These are phyloP conservation scores for Daboia siamensis DNA, from an alignment of 2,113 vertebrate genomes.

Conservation along the genomic window DNA sequence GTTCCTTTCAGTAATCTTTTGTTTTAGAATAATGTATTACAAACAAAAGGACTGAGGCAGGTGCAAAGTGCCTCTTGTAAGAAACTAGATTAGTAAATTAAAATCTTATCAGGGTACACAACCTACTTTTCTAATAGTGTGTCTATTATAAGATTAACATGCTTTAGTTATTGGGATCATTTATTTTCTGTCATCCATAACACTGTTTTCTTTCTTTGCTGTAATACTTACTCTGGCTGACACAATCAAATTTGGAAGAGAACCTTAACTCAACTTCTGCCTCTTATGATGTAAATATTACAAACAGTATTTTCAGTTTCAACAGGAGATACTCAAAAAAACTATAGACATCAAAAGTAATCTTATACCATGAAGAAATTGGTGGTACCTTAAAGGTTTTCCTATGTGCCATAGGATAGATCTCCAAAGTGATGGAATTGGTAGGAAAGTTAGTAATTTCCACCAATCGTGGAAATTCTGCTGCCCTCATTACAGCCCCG, in stretches of 20 bases:
- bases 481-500: background rate
- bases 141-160: slow-evolving; percentile 13
- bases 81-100: slow-evolving; percentile 41
- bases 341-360: background rate
- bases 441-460: too few relatives aligned
- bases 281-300: background rate
- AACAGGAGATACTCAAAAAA: background rate
- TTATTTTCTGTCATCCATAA: slow-evolving; percentile 3
- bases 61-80: slow-evolving; percentile 53
- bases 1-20: slow-evolving; percentile 58
- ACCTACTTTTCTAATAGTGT: slow-evolving; percentile 25
- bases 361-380: background rate
- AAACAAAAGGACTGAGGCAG: slow-evolving; percentile 63
- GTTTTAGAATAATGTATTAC: slow-evolving; percentile 56
- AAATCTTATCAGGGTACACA: slow-evolving; percentile 34
- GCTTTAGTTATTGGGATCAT: background rate
- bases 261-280: background rate
- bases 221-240: slow-evolving; percentile 33
- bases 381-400: background rate
- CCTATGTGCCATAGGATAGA: background rate
- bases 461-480: background rate
- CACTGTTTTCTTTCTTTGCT: slow-evolving; percentile 13
- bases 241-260: background rate
- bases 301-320: background rate
- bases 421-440: background rate